phyloP scores from a whole-genome alignment of 2,113 vertebrate genomes.

The Acrocephalus kingi region DNA sequence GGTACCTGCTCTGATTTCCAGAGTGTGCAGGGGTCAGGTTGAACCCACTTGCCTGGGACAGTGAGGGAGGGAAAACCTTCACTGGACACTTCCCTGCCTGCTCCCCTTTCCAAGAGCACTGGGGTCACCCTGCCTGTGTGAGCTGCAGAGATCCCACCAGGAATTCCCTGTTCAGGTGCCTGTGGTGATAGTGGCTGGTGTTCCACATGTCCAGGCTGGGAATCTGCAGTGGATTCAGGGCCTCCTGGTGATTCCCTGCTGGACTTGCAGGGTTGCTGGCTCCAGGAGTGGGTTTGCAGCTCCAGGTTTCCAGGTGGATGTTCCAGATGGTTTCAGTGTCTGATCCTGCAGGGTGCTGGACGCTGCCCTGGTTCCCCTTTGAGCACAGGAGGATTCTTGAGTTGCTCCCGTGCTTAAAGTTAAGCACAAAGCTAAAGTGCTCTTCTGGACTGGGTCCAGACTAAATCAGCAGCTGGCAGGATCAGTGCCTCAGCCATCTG shows the following conservation, averaged over 20 bases:
- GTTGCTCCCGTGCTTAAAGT: background rate
- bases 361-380: background rate
- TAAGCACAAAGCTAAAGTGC: slow-evolving; percentile 17
- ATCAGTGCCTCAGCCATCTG: slow-evolving; percentile 49
- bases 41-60: background rate
- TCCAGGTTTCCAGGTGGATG: background rate
- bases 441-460: slow-evolving; percentile 17
- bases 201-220: accelerated
- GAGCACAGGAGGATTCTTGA: background rate
- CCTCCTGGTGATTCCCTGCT: background rate
- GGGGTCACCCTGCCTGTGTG: background rate
- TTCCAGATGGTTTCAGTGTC: background rate
- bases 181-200: background rate
- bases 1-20: background rate
- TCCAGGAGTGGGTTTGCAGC: background rate
- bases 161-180: background rate
- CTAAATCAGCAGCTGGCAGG: slow-evolving; percentile 53
- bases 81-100: background rate
- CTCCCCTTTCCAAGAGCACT: background rate
- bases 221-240: background rate
- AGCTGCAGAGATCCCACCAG: background rate
- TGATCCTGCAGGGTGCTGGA: background rate
- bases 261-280: background rate
- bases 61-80: background rate
- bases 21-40: background rate